Conservation (phyloP, 2,113 vertebrate species). For the Trichechus manatus region DNA sequence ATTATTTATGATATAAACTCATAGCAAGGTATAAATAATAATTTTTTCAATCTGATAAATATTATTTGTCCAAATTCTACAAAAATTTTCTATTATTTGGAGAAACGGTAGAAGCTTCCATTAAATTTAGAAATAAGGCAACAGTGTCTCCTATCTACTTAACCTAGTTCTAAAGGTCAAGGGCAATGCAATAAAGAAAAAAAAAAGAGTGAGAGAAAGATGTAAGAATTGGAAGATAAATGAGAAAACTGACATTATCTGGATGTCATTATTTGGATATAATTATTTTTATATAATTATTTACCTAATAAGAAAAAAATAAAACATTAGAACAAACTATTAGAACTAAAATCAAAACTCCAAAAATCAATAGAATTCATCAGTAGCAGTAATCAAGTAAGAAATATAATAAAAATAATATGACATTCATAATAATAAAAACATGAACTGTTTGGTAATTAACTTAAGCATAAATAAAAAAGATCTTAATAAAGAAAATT, state of each 20-base stretch:
- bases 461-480: not conserved
- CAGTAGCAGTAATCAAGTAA: not conserved
- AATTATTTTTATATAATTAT: not conserved
- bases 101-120: not conserved
- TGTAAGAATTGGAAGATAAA: not conserved
- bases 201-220: not conserved
- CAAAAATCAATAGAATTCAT: not conserved
- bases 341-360: not conserved
- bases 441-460: not conserved
- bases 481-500: not conserved
- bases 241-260: not conserved
- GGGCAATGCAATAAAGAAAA: not conserved
- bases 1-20: not conserved
- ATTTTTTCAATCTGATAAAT: not conserved
- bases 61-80: not conserved
- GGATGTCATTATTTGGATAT: no score
- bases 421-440: not conserved
- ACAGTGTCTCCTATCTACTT: not conserved
- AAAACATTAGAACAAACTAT: not conserved
- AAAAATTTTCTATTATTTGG: not conserved
- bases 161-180: not conserved
- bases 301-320: not conserved
- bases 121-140: not conserved
- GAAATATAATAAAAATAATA: not conserved
- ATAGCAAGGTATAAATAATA: not conserved